These are phyloP conservation scores for Rhincodon typus DNA, from an alignment of 2,797 vertebrate species.

Conservation along the genomic window DNA sequence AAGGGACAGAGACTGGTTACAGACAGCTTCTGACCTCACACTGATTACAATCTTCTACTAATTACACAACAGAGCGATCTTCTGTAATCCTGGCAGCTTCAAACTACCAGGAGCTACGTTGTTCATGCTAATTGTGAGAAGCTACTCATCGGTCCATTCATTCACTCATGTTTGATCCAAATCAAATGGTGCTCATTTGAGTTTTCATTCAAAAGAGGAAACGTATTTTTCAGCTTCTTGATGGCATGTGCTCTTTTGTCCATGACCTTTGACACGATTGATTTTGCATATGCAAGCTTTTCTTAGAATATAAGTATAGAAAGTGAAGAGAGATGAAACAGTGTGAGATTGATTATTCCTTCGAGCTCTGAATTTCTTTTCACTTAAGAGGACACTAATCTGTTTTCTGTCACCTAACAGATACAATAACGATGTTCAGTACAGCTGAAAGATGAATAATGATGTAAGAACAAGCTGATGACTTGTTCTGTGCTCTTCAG, in stretches of 20 bases:
- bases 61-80: neutral
- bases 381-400: neutral
- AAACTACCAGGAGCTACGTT: neutral
- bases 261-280: neutral
- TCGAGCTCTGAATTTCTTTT: neutral
- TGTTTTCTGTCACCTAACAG: conserved; percentile 12
- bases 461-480: neutral
- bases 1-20: neutral
- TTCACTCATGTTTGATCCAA: neutral
- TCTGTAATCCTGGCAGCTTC: neutral
- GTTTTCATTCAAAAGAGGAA: conserved; percentile 10
- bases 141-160: neutral
- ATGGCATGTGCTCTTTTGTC: neutral
- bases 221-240: neutral
- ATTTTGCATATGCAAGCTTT: neutral
- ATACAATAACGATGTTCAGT: neutral
- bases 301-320: neutral
- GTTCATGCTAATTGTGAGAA: neutral
- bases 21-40: neutral
- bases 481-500: neutral
- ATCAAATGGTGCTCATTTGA: neutral
- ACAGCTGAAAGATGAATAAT: conserved; percentile 13
- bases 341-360: neutral
- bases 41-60: neutral
- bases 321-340: neutral